Base-by-base conservation (phyloP, 53 echinoderm and acorn worm species). In the Glandiceps talaboti region DNA sequence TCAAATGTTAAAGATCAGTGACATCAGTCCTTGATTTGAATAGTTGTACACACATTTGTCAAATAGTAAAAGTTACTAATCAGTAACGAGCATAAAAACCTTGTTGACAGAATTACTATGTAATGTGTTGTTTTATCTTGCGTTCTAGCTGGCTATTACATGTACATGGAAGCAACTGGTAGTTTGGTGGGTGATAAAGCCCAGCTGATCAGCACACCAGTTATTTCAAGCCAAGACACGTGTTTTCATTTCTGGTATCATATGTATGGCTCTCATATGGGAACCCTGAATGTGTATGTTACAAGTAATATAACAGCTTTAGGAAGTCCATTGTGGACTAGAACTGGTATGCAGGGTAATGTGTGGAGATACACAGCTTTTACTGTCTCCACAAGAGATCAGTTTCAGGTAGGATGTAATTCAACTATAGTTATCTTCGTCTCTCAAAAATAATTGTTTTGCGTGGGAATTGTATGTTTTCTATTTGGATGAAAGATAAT, bases 201-300 rank as follows among this genome's bases (percentile, higher is more conserved):
- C 26, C 79, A 89, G 0, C 32, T 92, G 25, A 73, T 92, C 27
- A 87, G 90, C 75, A 87, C 87, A 0, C 81, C 77, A n/a, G 82
- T 85, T 29, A 82, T 30, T 1, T 77, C 81, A 0, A 78, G 28
- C 29, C 30, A 81, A 1, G 85, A 82, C 30, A 85, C 85, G 77
- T 97, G 97, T 76, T 80, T 97, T 20, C 80, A 88, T 10, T 86
- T 97, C 79, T 97, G 93, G 92, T 93, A 93, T 33, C 93, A 93
- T 83, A 97, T 93, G 87, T 97, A 87, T 74, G 97, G 97, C 28
- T 82, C 89, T 25, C 31, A 77, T 64, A 89, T 91, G 30, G 97
- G 97, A 0, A 81, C 88, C 10, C 73, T 97, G 27, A 82, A 82
- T 33, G 76, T 97, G 32, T 93, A 89, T 73, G 32, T 74, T 10